Base-by-base conservation (phyloP, 30 jellyfish, hydroid and myxozoan species). In the Pelagia noctiluca region DNA sequence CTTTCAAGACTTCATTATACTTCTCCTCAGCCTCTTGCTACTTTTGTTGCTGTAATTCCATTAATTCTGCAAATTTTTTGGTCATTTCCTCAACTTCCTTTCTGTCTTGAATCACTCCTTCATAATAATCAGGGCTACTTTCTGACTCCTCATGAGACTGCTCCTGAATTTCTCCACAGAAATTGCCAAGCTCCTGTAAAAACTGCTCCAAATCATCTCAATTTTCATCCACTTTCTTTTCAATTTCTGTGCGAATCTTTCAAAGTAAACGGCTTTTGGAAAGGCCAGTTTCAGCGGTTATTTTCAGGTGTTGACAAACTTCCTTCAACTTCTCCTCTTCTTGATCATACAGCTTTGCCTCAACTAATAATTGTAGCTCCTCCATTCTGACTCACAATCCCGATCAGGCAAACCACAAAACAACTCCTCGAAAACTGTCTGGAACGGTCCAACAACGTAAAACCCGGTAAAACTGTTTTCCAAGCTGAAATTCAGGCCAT, bases 81-180 rank as follows among this genome's bases (percentile, higher is more conserved):
- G 0, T 25, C 48, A 64, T 64, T 64, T 64, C 78, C 31, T 64
- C 78, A 24, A 64, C 48, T 13, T 71, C 83, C 69, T 71, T 47
- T 47, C 37, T 32, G 12, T 34, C 69, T 71, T 37, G 66, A 37
- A 13, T 36, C 0, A 47, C 29, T 26, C 0, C 47, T n/a, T 0
- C 69, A 21, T 33, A 7, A 31, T 47, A 21, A 0, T 71, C 83
- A 4, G 31, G 34, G 22, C 69, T 25, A 5, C 30, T 18, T 35
- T 71, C 83, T 0, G 72, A 60, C 72, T 60, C 72, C 35, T 60
- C 72, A 16, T 42, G 57, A 42, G 72, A 60, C 72, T 60, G 23
- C 35, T 60, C 72, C 12, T 42, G 57, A 42, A 5, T 64, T 22
- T 22, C 78, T 30, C 1, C 78, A 22, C 50, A 64, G 31, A 22